Evolutionary conservation across 2,888 invertebrate genomes (phyloP), one percentile per base, ranked within the genome.

Genomic region (Cephus rjabovi): DNA sequence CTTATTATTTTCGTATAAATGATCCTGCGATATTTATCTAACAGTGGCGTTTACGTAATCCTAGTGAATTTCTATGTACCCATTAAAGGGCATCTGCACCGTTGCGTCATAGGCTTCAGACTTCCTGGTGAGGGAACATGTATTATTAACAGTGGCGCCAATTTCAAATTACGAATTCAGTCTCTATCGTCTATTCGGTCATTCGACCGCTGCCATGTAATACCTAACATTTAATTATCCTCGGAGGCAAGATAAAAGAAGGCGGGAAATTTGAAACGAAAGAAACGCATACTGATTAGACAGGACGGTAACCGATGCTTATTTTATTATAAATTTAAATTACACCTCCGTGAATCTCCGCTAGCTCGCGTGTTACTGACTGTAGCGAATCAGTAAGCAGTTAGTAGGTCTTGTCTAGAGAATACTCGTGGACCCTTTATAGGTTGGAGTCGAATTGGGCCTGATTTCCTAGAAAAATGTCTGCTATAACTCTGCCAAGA

Each of bases 251-350:
- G 71, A 31, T 56, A 56, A 56, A 9, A 56, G 56, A 23, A 23
- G 56, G 23, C 56, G 23, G 56, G 23, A 71, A 31, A 34, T 71
- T 71, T 34, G 71, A 71, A 71, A 12, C 31, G n/a, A 30, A 74
- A 12, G 34, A 74, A 74, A 35, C 12, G 37, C 34, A 30, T 74
- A 74, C 35, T 71, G 34, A 77, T 77, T 77, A 71, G 77, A 75
- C 75, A 71, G 74, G 35, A 76, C 75, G 33, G 6, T 12, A 11
- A 68, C 69, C 73, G 71, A 73, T 78, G 56, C 75, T 15, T 69
- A 75, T 35, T 73, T 37, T 68, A 78, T 76, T 78, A 73, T 76
- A 73, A 68, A 78, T 78, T 78, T 76, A 78, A 78, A 78, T 78
- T 78, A 78, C 78, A 78, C 69, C 76, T 70, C 40, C 68, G 30